These are phyloP conservation scores for Tromatobia lineatoria DNA, from an alignment of 2,888 invertebrate species.

Conservation along the genomic window DNA sequence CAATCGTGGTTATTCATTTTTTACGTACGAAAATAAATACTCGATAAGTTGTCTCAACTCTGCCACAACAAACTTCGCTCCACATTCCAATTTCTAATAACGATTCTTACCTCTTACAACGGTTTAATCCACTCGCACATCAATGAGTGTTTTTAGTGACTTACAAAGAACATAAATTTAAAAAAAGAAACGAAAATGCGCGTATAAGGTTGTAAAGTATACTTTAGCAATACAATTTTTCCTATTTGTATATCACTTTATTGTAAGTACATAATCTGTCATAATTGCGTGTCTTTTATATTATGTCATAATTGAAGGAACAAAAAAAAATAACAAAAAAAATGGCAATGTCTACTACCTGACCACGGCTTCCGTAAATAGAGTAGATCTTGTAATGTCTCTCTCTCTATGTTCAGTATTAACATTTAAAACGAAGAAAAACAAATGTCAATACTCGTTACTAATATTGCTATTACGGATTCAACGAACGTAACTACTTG, in stretches of 20 bases:
- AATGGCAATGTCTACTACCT: conserved; percentile 68
- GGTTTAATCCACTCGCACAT: conserved; percentile 53
- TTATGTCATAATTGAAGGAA: conserved; percentile 45
- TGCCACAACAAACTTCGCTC: conserved; percentile 27
- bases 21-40: neutral
- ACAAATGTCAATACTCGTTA: conserved; percentile 50
- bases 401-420: conserved; percentile 65
- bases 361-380: conserved; percentile 67
- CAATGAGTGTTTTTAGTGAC: conserved; percentile 24
- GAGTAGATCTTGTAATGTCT: conserved; percentile 60
- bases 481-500: conserved; percentile 41
- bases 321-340: conserved; percentile 21
- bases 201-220: conserved; percentile 65
- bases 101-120: conserved; percentile 25
- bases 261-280: conserved; percentile 63
- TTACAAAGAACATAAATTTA: conserved; percentile 32
- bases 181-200: conserved; percentile 15
- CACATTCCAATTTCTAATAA: conserved; percentile 61
- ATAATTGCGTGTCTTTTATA: conserved; percentile 67
- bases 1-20: conserved; percentile 13
- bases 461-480: conserved; percentile 35
- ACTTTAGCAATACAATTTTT: conserved; percentile 65
- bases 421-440: conserved; percentile 45
- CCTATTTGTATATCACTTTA: conserved; percentile 65
- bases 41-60: conserved; percentile 16